Percentiles rank a stretch among this genome's conserved stretches.
phyloP scores from a whole-genome alignment of 1,140 invertebrate species.

The Ditylenchus dipsaci region DNA sequence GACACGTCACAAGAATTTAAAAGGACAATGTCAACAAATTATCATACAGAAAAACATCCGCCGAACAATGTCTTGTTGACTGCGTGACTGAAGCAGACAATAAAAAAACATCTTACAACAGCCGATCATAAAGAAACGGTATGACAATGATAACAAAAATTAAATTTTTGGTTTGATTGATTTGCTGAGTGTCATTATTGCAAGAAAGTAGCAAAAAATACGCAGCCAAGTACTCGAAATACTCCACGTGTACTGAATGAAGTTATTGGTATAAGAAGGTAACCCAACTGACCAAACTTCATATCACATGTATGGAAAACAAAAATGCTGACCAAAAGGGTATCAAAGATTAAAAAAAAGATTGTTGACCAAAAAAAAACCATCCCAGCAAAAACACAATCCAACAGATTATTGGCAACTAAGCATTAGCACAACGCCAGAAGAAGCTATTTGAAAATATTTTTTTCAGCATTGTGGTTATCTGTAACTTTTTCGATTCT shows the following conservation, averaged over 20 bases:
- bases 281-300: no score
- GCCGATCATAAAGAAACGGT: background rate
- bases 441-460: no score
- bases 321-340: no score
- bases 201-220: background rate
- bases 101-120: no score
- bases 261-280: background rate
- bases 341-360: no score
- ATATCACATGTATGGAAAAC: no score
- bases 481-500: no score
- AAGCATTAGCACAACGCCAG: no score
- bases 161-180: background rate
- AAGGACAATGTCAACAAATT: background rate
- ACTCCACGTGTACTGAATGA: conserved; percentile 3
- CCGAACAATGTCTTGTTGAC: background rate
- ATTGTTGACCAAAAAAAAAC: no score
- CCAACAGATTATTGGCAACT: no score
- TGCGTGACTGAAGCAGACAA: background rate
- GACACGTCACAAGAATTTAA: background rate
- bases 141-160: background rate
- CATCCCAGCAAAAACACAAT: no score
- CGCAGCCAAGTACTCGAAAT: background rate
- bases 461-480: no score
- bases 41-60: background rate
- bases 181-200: background rate